phyloP scores from a whole-genome alignment of 2,888 invertebrate species.

The Cosmia trapezina region DNA sequence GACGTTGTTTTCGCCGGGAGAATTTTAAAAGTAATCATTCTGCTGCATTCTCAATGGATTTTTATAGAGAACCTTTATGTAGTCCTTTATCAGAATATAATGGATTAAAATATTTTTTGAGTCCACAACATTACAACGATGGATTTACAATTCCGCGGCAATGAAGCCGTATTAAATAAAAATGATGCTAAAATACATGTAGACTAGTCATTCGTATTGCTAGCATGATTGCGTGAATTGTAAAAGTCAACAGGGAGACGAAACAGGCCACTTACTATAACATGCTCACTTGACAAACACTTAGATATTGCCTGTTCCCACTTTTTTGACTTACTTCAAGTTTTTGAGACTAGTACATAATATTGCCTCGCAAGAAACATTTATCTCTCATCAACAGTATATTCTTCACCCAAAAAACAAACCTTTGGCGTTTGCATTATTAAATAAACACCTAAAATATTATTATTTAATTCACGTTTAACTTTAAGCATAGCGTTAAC shows the following conservation, averaged over 20 bases:
- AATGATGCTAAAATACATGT: not conserved
- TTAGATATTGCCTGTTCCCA: not conserved
- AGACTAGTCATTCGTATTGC: not conserved
- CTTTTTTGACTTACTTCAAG: conserved; percentile 2
- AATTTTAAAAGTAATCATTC: not conserved
- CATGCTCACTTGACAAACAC: conserved; percentile 3
- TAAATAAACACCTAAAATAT: conserved; percentile 3
- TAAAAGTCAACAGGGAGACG: conserved; percentile 16
- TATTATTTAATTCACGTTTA: conserved; percentile 2
- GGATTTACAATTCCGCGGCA: no score
- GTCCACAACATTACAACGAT: not conserved
- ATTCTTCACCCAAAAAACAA: not conserved
- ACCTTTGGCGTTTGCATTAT: conserved; percentile 1
- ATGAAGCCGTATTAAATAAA: not conserved
- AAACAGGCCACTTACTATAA: conserved; percentile 2
- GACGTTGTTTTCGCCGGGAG: not conserved
- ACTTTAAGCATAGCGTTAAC: not conserved
- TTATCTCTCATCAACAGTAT: not conserved
- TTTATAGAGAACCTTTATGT: not conserved
- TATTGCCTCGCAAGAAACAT: not conserved
- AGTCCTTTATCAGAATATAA: not conserved
- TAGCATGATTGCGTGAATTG: conserved; percentile 3
- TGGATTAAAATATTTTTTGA: not conserved
- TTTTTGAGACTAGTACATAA: not conserved
- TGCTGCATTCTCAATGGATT: not conserved